Base-by-base conservation (phyloP, 1,140 invertebrate species). In the Orius insidiosus region DNA sequence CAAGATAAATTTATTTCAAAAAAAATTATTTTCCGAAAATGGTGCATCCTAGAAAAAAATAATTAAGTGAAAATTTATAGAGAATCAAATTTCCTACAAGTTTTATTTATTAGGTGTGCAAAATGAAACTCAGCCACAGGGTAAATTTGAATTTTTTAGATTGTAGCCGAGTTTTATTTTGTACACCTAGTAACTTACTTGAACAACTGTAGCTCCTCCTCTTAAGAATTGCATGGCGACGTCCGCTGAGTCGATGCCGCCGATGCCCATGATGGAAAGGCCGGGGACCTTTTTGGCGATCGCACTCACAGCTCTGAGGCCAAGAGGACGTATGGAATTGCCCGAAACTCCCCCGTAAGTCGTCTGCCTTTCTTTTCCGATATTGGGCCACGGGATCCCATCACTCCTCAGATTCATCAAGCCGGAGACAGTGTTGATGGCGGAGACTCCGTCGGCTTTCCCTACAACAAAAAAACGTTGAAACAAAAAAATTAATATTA, bases 301-400 rank as follows among this genome's bases (percentile, higher is more conserved):
- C 1, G 81, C 74, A 0, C 90, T 88, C 0, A 97, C 80, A 1
- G 88, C 90, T 50, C 77, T 71, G 10, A 98, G 63, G 0, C 87
- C 93, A 56, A 96, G 83, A 0, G 94, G 94, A 7, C 92, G 71
- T 1, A 87, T 93, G 0, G 90, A 93, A 63, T 94, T 96, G 32
- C 95, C 94, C 4, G 87, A 94, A 3, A 98, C 76, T 5, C 94
- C 94, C 10, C 95, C 95, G 60, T 96, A 98, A 0, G 93, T 98
- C 5, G 93, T 97, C 19, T 68, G 63, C 61, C 83, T 80, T 9
- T 72, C 42, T 19, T 51, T 69, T 72, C 93, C 94, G 31, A 98
- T 75, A 32, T 74, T 74, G 5, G 95, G 94, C 94, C 94, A 98
- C 0, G 94, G 78, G 1, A 67, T 72, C 0, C 74, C 84, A 60